phyloP scores from a whole-genome alignment of 2,797 vertebrate species.

The Enteromius paludinosus region DNA sequence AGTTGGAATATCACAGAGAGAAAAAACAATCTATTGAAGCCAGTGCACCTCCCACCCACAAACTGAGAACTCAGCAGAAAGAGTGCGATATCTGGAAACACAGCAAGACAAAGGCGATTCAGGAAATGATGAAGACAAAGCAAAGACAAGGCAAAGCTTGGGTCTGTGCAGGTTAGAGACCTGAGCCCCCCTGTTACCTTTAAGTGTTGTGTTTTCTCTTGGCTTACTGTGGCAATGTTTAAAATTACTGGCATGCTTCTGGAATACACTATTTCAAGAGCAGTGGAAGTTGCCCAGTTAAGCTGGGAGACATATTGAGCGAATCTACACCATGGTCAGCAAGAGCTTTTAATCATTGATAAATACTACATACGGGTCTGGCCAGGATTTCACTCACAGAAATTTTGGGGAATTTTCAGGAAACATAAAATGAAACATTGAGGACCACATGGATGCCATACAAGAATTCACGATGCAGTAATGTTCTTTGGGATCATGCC shows the following conservation, averaged over 20 bases:
- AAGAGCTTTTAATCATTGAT: conserved; percentile 42
- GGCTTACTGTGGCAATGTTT: conserved; percentile 14
- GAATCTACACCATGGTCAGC: conserved; percentile 8
- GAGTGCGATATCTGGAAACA: conserved; percentile 8
- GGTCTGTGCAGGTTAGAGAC: not conserved
- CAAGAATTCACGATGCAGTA: conserved; percentile 7
- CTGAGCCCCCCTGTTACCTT: not conserved
- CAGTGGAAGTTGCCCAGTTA: not conserved
- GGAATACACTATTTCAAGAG: not conserved
- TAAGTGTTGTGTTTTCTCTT: not conserved
- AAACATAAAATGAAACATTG: conserved; percentile 38
- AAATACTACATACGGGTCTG: conserved; percentile 48
- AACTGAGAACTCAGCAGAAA: conserved; percentile 36
- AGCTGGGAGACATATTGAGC: not conserved
- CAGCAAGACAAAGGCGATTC: conserved; percentile 9
- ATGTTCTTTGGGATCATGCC: conserved; percentile 18
- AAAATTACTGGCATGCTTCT: not conserved
- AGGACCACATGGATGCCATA: conserved; percentile 23
- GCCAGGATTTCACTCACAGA: not conserved
- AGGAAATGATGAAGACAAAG: conserved; percentile 14
- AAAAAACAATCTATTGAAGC: conserved; percentile 36
- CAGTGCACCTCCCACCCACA: not conserved
- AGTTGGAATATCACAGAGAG: conserved; percentile 2
- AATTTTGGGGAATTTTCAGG: not conserved
- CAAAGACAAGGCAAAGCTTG: not conserved